Base-by-base conservation (phyloP, 2,113 vertebrate species). In the Actenoides hombroni region DNA sequence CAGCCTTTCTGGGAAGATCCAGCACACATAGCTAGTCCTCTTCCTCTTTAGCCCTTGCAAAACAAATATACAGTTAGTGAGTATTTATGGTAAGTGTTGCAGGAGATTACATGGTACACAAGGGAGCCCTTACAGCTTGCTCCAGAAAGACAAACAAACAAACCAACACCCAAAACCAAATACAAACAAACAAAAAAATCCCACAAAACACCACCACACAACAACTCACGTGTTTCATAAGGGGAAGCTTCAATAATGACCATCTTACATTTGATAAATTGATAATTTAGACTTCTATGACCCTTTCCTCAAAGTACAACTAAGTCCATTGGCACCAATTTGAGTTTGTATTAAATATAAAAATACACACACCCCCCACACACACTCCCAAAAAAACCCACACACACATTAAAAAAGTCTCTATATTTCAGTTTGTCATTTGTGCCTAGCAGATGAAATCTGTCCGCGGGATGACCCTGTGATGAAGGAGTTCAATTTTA, bases 51-150 rank as follows among this genome's bases (percentile, higher is more conserved):
- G 9, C 16, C 7, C 25, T 82, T 54, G 25, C 31, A 56, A 83
- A 57, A 57, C 3, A 83, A 26, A 23, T 65, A 42, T 1, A 44
- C 1, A 0, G 13, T 61, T 65, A 67, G 20, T 12, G 39, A 73
- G 20, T 25, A 61, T 18, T 65, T 86, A 42, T 19, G 3, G 31
- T 8, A 35, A 40, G 24, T 0, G 0, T 65, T 46, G 23, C 23
- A 91, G 28, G n/a, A 35, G n/a, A 31, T 24, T 35, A 67, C 15
- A 20, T 5, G 9, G 35, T 26, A 3, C 16, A 20, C 0, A 0
- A 69, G 11, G 18, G 23, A 71, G 26, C 37, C 39, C 80, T 70
- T 26, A 61, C 31, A 76, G 39, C 8, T 65, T 40, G 29, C 6
- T 7, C 53, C 16, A 67, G 31, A 77, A 60, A 77, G 31, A 15